phyloP scores from a whole-genome alignment of 2,797 vertebrate species.

The Acanthurus lineatus region DNA sequence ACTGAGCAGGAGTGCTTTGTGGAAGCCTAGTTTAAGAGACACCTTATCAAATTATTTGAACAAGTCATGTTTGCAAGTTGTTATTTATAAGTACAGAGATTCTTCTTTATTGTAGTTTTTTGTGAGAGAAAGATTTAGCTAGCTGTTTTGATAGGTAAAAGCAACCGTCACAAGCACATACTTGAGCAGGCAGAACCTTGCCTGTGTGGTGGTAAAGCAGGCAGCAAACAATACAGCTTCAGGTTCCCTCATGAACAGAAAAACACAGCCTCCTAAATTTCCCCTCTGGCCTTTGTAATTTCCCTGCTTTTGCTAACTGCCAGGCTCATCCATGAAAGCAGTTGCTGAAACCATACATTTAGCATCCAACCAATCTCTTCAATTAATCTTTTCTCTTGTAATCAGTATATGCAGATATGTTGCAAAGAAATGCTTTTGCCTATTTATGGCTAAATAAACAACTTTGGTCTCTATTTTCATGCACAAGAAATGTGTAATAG shows the following conservation, averaged over 20 bases:
- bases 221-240: conserved; percentile 24
- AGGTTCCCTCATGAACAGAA: conserved; percentile 33
- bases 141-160: conserved; percentile 18
- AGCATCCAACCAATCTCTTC: neutral
- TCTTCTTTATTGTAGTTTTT: neutral
- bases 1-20: no score
- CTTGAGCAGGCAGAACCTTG: conserved; percentile 44
- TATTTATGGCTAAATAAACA: neutral
- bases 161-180: conserved; percentile 43
- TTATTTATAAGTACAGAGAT: neutral
- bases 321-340: neutral
- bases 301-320: conserved; percentile 1
- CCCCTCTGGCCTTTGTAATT: conserved; percentile 32
- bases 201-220: conserved; percentile 6
- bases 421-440: neutral
- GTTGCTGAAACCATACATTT: neutral
- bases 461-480: neutral
- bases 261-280: conserved; percentile 2
- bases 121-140: conserved; percentile 11
- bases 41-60: neutral
- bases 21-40: neutral
- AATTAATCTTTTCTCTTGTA: neutral
- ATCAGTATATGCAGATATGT: neutral
- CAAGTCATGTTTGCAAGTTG: neutral
- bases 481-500: neutral